Percentiles rank a stretch among this genome's conserved stretches.
Conservation (phyloP, 2,888 invertebrate genomes). For the Caradrina clavipalpis region DNA sequence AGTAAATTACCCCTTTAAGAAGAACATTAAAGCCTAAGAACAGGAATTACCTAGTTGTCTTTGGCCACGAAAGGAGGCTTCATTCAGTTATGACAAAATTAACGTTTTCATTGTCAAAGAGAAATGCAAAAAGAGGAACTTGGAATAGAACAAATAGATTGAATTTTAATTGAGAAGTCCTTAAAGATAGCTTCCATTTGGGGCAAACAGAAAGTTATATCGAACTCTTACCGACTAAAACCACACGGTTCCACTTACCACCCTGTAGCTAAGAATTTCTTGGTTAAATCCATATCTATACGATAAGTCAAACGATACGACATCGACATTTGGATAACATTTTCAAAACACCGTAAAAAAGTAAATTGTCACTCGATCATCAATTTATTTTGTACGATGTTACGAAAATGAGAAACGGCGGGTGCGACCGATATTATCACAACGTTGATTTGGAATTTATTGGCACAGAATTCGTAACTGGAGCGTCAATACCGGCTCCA, state of each 20-base stretch:
- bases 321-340: slow-evolving; percentile 44
- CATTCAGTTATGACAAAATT: slow-evolving; percentile 23
- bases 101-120: slow-evolving; percentile 15
- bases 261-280: background rate
- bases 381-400: slow-evolving; percentile 64
- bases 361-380: slow-evolving; percentile 57
- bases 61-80: slow-evolving; percentile 56
- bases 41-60: slow-evolving; percentile 63
- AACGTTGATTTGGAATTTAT: slow-evolving; percentile 75
- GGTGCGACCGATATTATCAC: slow-evolving; percentile 61
- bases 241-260: no score
- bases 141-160: slow-evolving; percentile 10
- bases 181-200: no score
- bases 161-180: slow-evolving; percentile 9
- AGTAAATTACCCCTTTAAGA: slow-evolving; percentile 71
- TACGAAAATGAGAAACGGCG: slow-evolving; percentile 56
- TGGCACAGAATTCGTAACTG: slow-evolving; percentile 74
- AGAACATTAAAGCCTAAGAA: slow-evolving; percentile 61
- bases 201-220: no score
- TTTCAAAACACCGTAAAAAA: slow-evolving; percentile 45
- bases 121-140: slow-evolving; percentile 14
- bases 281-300: slow-evolving; percentile 10
- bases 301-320: slow-evolving; percentile 14
- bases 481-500: slow-evolving; percentile 75
- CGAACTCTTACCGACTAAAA: no score